Conservation (phyloP, 2,113 vertebrate genomes). For the Irena cyanogastra region DNA sequence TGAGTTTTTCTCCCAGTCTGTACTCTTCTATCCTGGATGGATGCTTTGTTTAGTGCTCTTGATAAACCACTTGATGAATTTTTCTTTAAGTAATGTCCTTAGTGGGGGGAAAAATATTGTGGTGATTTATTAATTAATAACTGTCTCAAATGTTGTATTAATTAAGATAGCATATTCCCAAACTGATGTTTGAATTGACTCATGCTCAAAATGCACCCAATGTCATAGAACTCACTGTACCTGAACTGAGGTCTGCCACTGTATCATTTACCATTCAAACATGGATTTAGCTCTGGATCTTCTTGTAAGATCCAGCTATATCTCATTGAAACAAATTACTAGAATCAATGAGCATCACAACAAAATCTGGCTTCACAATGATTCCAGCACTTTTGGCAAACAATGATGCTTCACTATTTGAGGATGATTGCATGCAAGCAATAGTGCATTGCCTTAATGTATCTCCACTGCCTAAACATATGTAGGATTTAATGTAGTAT, state of each 20-base stretch:
- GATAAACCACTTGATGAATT: background rate
- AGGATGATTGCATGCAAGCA: background rate
- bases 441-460: background rate
- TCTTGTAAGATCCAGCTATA: background rate
- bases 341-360: background rate
- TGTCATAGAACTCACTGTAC: background rate
- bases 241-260: background rate
- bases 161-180: background rate
- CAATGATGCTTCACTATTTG: background rate
- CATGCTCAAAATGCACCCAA: background rate
- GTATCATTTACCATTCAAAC: background rate
- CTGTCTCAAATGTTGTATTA: background rate
- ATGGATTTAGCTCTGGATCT: background rate
- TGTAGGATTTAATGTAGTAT: background rate
- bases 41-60: background rate
- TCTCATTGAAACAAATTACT: background rate
- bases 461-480: background rate
- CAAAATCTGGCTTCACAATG: background rate
- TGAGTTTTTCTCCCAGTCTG: background rate
- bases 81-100: background rate
- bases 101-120: background rate
- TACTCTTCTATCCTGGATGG: background rate
- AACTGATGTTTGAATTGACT: background rate
- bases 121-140: background rate
- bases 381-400: background rate